Base-by-base conservation (phyloP, 2,797 vertebrate species). In the Leuciscus waleckii region DNA sequence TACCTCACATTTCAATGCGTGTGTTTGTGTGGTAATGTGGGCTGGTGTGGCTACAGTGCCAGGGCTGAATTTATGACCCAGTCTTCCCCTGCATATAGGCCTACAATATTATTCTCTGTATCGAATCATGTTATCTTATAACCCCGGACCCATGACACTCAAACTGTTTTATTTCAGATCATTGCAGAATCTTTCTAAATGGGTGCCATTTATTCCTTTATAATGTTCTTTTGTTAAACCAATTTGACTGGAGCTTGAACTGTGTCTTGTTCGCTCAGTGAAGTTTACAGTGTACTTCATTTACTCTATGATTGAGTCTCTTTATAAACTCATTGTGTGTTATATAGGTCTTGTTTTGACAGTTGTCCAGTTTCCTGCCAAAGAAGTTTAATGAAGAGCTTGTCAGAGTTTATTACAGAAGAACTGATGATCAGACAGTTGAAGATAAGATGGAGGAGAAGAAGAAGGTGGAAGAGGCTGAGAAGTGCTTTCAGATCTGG, bases 331-430 rank as follows among this genome's bases (percentile, higher is more conserved):
- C 35, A 26, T 7, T n/a, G n/a, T 26, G 58, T 6, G 14, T 10
- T 14, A 61, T 26, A 0, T 10, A 29, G 68, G 23, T 76, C 7
- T 19, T 49, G 11, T 43, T 5, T 35, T 32, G 35, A 5, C 49
- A 87, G 82, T 0, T 81, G 16, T 87, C 79, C 14, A 23, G 61
- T 68, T 39, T 87, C 68, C 58, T 77, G 23, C 86, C 86, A 14
- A 11, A 5, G 8, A 78, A 0, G 26, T 78, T 77, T 65, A 11
- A 61, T 51, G 86, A 87, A 71, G 67, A 13, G 16, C 68, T 81
- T 9, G 49, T 84, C 70, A 81, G 83, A 79, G n/a, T 87, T n/a
- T 81, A 84, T 71, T 87, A 80, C 77, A 75, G 0, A 41, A 19
- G 3, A 1, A 26, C 46, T 58, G 51, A 39, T 51, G 32, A 13